Evolutionary conservation across 37 sponge, comb jelly and placozoan species (phyloP).

Genomic region (Spongia lamella): DNA sequence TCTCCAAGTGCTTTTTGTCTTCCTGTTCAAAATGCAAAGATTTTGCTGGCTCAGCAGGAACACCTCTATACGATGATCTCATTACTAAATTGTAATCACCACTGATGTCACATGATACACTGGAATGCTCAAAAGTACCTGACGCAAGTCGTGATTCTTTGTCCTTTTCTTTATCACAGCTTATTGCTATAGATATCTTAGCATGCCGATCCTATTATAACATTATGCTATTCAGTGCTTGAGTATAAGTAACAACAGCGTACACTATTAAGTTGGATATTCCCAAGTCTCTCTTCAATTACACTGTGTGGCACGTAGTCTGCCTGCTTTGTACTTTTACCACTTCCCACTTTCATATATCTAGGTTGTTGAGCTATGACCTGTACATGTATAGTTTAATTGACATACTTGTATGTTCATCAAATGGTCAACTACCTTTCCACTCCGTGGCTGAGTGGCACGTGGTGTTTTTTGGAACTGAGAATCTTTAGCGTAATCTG

Average conservation of each 20-base stretch:
- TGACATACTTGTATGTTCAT: background rate
- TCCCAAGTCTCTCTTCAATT: no score
- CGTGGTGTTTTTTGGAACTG: background rate
- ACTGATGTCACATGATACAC: background rate
- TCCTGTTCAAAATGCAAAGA: conserved; percentile 7
- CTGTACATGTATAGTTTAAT: no score
- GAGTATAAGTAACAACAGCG: conserved; percentile 3
- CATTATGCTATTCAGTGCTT: no score
- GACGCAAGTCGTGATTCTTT: background rate
- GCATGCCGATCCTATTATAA: conserved; percentile 23
- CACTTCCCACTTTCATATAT: no score
- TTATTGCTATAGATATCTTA: conserved; percentile 28
- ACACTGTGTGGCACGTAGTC: no score
- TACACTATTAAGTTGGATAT: no score
- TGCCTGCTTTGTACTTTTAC: no score
- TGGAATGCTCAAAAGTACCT: background rate
- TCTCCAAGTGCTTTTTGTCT: conserved; percentile 66
- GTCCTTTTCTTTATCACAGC: conserved; percentile 16
- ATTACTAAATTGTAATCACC: conserved; percentile 28
- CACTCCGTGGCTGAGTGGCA: background rate
- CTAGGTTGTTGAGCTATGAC: no score
- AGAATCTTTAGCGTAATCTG: no score
- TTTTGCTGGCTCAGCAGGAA: conserved; percentile 12
- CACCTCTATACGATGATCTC: conserved; percentile 37
- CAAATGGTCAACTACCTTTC: background rate